Evolutionary conservation across 1,140 invertebrate genomes (phyloP), one percentile per base, ranked within the genome.

Genomic region (Neodiprion fabricii): DNA sequence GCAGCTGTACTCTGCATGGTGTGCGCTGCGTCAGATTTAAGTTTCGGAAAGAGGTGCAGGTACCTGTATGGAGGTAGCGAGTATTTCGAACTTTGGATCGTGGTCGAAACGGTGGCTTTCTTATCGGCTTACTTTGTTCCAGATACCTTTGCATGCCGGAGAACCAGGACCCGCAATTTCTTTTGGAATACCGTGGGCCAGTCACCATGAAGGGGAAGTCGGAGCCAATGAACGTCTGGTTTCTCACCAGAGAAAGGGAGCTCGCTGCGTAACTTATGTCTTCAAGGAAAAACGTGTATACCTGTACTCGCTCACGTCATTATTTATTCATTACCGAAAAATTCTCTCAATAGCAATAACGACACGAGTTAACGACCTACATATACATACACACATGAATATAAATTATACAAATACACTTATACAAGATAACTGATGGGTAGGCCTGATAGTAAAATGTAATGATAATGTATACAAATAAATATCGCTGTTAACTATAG

Each of bases 221-320:
- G 1, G 95, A 96, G 77, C 96, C 97, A 3, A 99, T 99, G 97
- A 93, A 97, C 81, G 96, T 97, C 12, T 98, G 96, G 94, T 96
- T 98, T 87, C 88, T 99, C 70, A 93, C 93, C 28, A 89, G 94
- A 80, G 86, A 89, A 74, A 82, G 82, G n/a, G 88, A 89, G 75
- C 75, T 86, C 48, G n/a, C 77, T 28, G 79, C 82, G 17, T 88
- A 86, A 83, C 53, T 61, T 9, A 17, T 14, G 75, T 53, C 17
- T 21, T 61, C 23, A 48, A 72, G 14, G n/a, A 50, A 40, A 50
- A 53, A 9, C 12, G 47, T 17, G 47, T 40, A 21, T 48, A 53
- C 67, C 70, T 28, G 47, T 66, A 48, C 28, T 40, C 28, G 28
- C 1, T 40, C 28, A 11, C 53, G 11, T 5, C 53, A 9, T 14